Conservation (phyloP, 1,140 invertebrate species). For the Hylyphantes graminicola region DNA sequence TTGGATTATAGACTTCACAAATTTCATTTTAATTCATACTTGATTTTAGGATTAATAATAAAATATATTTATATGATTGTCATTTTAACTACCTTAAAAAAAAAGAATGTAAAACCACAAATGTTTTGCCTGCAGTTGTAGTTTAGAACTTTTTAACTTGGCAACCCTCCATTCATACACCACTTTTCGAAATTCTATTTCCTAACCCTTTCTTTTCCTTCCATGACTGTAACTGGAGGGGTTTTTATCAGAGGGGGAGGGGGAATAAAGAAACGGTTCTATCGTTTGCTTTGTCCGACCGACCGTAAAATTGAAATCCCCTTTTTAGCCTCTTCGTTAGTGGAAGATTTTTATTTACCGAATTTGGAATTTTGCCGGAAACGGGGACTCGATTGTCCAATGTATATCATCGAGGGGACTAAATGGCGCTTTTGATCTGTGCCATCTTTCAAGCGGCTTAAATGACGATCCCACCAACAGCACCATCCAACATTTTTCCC, state of each 20-base stretch:
- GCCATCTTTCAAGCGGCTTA: too few species aligned
- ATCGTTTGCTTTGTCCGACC: conserved; percentile 33
- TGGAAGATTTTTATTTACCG: conserved; percentile 44
- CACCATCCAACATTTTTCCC: too few species aligned
- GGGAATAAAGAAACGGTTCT: conserved; percentile 2
- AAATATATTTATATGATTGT: too few species aligned
- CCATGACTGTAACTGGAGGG: not conserved
- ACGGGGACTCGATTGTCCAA: conserved; percentile 13
- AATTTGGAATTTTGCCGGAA: conserved; percentile 41
- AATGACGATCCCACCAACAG: too few species aligned
- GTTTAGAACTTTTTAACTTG: not conserved
- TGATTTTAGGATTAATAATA: too few species aligned
- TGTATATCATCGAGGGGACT: too few species aligned
- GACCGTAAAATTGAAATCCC: conserved; percentile 29
- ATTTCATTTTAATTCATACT: too few species aligned
- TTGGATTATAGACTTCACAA: too few species aligned
- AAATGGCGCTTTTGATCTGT: too few species aligned
- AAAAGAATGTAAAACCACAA: too few species aligned
- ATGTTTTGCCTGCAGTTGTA: not conserved
- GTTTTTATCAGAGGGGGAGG: not conserved
- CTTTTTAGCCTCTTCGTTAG: conserved; percentile 36
- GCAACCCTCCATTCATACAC: not conserved
- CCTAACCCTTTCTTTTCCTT: conserved; percentile 1
- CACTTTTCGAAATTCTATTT: conserved; percentile 21
- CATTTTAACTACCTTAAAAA: too few species aligned